phyloP scores from a whole-genome alignment of 2,113 vertebrate species.

The Apodemus speciosus region DNA sequence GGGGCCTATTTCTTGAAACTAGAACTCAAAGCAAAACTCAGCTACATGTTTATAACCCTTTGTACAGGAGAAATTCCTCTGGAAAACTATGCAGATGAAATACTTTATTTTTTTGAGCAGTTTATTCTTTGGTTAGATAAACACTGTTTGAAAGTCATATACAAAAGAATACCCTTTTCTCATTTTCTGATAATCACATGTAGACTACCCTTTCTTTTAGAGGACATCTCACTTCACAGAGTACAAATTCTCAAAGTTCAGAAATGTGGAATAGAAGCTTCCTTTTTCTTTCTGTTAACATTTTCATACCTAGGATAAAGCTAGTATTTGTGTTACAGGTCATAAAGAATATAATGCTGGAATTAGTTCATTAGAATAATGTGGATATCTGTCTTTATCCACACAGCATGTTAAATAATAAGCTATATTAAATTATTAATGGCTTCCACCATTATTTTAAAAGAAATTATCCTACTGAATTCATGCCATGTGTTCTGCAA shows the following conservation, averaged over 20 bases:
- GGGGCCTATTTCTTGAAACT: slow-evolving; percentile 37
- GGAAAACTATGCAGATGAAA: not conserved
- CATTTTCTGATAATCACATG: not conserved
- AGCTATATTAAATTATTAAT: slow-evolving; percentile 31
- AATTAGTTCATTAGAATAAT: not conserved
- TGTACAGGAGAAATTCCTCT: not conserved
- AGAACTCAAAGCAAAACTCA: slow-evolving; percentile 35
- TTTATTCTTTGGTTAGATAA: slow-evolving; percentile 21
- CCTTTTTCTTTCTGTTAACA: slow-evolving; percentile 31
- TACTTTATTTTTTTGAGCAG: not conserved
- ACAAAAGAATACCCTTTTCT: not conserved
- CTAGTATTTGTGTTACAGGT: not conserved
- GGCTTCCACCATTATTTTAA: not conserved
- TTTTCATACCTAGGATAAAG: slow-evolving; percentile 43
- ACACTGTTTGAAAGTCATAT: not conserved
- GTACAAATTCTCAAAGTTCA: not conserved
- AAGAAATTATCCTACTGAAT: not conserved
- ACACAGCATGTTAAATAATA: not conserved
- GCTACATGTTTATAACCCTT: slow-evolving; percentile 39
- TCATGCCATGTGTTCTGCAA: slow-evolving; percentile 26
- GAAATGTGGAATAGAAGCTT: slow-evolving; percentile 23
- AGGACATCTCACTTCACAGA: not conserved
- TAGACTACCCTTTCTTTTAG: not conserved
- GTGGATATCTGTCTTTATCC: slow-evolving; percentile 11
- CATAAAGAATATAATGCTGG: slow-evolving; percentile 6